Percentiles rank a stretch among this genome's conserved stretches.
Conservation (phyloP, 2,888 invertebrate species). For the Endotricha flammealis region DNA sequence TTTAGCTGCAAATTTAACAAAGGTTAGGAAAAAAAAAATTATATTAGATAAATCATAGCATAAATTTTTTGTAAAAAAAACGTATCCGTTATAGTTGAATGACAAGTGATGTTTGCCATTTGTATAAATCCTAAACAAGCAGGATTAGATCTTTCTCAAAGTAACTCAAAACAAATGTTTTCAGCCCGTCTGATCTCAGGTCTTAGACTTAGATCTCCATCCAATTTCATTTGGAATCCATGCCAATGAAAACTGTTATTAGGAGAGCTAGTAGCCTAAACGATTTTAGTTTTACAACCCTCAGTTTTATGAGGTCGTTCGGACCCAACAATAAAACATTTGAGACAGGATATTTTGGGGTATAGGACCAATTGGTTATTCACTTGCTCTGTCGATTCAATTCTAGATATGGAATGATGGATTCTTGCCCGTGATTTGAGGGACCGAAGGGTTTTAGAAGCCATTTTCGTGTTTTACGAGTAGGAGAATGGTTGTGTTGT, state of each 20-base stretch:
- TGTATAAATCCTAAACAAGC: no score
- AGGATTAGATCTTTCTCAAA: no score
- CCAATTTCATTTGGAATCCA: no score
- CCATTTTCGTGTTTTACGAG: background rate
- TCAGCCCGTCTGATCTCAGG: no score
- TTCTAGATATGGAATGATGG: background rate
- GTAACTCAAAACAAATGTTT: no score
- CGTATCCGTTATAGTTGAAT: no score
- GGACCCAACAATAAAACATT: background rate
- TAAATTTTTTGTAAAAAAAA: no score
- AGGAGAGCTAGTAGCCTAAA: background rate
- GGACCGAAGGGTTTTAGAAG: background rate
- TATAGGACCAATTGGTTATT: background rate
- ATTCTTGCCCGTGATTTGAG: background rate
- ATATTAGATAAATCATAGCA: no score
- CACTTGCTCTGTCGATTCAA: background rate
- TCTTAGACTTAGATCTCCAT: no score
- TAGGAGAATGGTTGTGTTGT: background rate
- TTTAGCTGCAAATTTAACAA: no score
- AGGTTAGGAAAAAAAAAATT: no score
- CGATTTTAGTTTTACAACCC: background rate
- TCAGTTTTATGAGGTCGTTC: background rate
- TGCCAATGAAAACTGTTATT: background rate
- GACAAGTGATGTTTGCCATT: no score
- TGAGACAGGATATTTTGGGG: conserved; percentile 2